Evolutionary conservation across 2,797 vertebrate species (phyloP).

Genomic region (Synaphobranchus kaupii): DNA sequence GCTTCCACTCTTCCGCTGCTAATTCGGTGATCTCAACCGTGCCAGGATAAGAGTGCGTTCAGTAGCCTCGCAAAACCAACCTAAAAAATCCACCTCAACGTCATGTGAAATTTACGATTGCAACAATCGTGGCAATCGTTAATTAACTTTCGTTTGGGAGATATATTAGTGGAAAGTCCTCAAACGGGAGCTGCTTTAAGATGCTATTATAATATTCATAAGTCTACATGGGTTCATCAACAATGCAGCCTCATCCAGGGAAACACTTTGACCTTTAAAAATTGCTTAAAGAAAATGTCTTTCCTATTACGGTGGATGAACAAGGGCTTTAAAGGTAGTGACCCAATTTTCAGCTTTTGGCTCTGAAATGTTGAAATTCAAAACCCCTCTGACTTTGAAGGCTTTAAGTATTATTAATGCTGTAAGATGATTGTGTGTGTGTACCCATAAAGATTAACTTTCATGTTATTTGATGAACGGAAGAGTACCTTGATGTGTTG

Average conservation of each 20-base stretch:
- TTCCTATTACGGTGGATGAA: not conserved
- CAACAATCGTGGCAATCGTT: not conserved
- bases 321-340: slow-evolving; percentile 1
- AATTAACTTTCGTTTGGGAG: not conserved
- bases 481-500: not conserved
- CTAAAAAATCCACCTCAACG: not conserved
- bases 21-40: not conserved
- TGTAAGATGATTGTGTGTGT: not conserved
- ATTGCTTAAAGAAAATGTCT: not conserved
- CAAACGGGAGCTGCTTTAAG: not conserved
- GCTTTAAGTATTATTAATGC: not conserved
- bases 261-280: not conserved
- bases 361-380: slow-evolving; percentile 5
- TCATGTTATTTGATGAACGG: not conserved
- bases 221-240: not conserved
- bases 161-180: not conserved
- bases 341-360: not conserved
- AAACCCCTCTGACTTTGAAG: not conserved
- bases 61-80: not conserved
- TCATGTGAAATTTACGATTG: not conserved
- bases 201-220: not conserved
- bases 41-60: not conserved
- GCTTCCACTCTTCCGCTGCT: not conserved
- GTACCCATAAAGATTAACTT: not conserved
- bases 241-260: not conserved